Base-by-base conservation (phyloP, 2,113 vertebrate species). In the Aegithalos caudatus region DNA sequence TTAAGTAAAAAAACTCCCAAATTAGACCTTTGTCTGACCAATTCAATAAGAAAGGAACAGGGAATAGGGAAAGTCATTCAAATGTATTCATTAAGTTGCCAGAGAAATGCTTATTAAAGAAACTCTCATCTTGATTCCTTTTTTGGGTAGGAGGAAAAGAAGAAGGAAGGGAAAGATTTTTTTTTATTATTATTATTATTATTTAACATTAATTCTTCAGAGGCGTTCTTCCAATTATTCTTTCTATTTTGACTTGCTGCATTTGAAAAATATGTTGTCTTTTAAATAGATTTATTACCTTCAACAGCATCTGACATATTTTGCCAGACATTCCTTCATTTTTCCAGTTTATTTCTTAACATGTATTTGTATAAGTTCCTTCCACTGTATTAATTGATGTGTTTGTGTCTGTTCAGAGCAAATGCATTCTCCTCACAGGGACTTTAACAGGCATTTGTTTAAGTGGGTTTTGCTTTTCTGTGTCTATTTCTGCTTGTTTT, bases 321-420 rank as follows among this genome's bases (percentile, higher is more conserved):
- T 97, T 88, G 80, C 95, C 95, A 95, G 90, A 91, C 92, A 83
- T 95, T 73, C 92, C 91, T 91, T 96, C 89, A 92, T 95, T 97
- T 96, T 94, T 81, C 69, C 90, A 88, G 54, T 92, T 95, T 97
- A 93, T 96, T 97, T 96, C 92, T 94, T 95, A 97, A 94, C 97
- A 53, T 96, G 93, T 98, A 98, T 98, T 97, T 97, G 96, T 98
- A 98, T 98, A 98, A 98, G 96, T 97, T 96, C 87, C 97, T 98
- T 97, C 96, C 95, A 94, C 95, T 97, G 96, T 97, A 98, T 97
- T 97, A 98, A 97, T 98, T 97, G 97, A 96, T 94, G 87, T 97
- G 97, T 98, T 98, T 98, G 96, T 97, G 95, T 97, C 96, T 96
- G 90, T 82, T 97, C 78, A 86, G 92, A 92, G 90, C 70, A 95